Evolutionary conservation across 2,797 vertebrate genomes (phyloP), one percentile per base, ranked within the genome.

Genomic region (Orientallactaga sibirica): DNA sequence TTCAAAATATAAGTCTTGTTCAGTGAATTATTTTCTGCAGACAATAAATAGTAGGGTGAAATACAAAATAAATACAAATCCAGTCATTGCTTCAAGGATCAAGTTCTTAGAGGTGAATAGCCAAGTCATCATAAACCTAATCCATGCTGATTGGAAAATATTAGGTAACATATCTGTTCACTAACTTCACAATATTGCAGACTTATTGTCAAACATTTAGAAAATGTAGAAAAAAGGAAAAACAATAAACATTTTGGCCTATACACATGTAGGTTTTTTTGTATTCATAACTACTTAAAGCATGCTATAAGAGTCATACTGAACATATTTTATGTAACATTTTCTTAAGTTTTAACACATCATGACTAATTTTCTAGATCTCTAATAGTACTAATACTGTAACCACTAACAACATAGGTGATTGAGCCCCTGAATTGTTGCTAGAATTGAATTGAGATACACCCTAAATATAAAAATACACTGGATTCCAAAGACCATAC

Each of bases 1-100:
- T 48, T 93, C 55, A 95, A 95, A 95, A 95, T 92, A 5, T 41
- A 90, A 93, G 81, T 83, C 78, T 75, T 90, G 20, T 94, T 95
- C 80, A 83, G 64, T 52, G 86, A 84, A 88, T 95, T 95, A 67
- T 87, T 91, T 64, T 95, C 68, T 70, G 2, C 20, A 66, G 76
- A 78, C 88, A 86, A 66, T 74, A 82, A 77, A 70, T 29, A 7
- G 22, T 70, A 37, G 25, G 91, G 27, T 66, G 48, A 83, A 94
- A 64, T 61, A 41, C 5, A 48, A 52, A 90, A 92, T 75, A 92
- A 90, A 92, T 55, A 58, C 55, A 25, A 86, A 62, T 64, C 11
- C 7, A 85, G 90, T 55, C 62, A 81, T 48, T 84, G 81, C 87
- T 85, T 75, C 78, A 94, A 58, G 79, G 33, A 55, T 71, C 7